Percentiles rank a stretch among this genome's conserved stretches.
These are phyloP conservation scores for Eospalax fontanierii DNA, from an alignment of 2,797 vertebrate species.

Conservation along the genomic window DNA sequence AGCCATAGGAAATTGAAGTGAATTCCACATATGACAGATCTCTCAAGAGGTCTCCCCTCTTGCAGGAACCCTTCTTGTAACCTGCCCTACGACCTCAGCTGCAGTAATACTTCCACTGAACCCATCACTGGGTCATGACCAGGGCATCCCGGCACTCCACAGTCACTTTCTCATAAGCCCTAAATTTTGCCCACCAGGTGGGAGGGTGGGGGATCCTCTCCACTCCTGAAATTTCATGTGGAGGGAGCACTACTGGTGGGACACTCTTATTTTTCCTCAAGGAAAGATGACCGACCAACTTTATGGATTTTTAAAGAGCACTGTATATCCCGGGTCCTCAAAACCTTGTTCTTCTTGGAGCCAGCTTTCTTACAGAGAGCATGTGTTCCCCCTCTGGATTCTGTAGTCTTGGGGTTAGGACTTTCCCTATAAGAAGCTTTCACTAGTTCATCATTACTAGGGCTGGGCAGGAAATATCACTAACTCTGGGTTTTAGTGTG, in stretches of 20 bases:
- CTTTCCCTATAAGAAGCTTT: not conserved
- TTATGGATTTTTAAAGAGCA: not conserved
- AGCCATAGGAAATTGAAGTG: not conserved
- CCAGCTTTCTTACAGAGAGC: not conserved
- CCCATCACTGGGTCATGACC: not conserved
- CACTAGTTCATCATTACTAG: not conserved
- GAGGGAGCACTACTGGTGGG: not conserved
- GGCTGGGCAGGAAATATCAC: not conserved
- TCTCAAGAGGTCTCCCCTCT: not conserved
- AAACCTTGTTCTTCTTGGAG: not conserved
- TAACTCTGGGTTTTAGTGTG: not conserved
- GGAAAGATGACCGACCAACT: not conserved
- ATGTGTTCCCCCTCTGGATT: not conserved
- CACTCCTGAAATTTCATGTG: not conserved
- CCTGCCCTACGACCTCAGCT: not conserved
- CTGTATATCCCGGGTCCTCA: not conserved
- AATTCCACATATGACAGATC: not conserved
- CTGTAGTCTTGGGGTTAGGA: too few relatives aligned
- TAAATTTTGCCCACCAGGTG: too few relatives aligned
- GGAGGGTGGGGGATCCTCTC: not conserved
- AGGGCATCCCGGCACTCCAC: not conserved
- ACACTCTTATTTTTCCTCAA: not conserved
- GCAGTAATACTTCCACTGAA: not conserved
- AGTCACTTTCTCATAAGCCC: constrained; percentile 11
- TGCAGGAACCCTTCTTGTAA: not conserved